Conservation (phyloP, 1,140 invertebrate species). For the Pseudomyrmex sp. region DNA sequence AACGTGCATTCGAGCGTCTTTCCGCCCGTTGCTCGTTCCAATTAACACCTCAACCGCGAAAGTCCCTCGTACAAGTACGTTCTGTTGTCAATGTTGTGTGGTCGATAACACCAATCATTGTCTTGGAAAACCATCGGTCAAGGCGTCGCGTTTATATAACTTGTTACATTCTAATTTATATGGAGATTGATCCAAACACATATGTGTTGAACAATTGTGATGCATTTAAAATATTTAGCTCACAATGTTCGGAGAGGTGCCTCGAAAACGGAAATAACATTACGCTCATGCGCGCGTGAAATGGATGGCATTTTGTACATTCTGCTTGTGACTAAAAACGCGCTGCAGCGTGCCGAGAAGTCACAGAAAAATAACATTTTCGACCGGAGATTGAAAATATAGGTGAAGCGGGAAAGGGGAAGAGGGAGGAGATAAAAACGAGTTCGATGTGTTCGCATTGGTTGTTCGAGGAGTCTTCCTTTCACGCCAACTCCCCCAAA, state of each 20-base stretch:
- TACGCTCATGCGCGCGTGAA: constrained; percentile 1
- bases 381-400: constrained; percentile 58
- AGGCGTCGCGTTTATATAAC: no score
- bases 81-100: no score
- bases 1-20: constrained; percentile 41
- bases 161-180: neutral
- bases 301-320: constrained; percentile 42
- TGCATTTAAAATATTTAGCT: neutral
- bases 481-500: constrained; percentile 33
- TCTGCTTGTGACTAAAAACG: constrained; percentile 33
- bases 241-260: neutral
- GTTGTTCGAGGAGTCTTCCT: constrained; percentile 39
- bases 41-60: neutral
- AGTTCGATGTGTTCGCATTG: constrained; percentile 39
- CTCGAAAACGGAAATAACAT: constrained; percentile 22
- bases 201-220: neutral
- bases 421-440: constrained; percentile 19
- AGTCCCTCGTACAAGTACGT: no score
- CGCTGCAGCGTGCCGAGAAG: constrained; percentile 18
- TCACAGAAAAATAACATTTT: constrained; percentile 55
- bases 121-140: no score
- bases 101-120: no score
- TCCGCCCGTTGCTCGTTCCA: neutral
- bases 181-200: neutral
- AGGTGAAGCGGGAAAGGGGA: neutral